These are phyloP conservation scores for Magallana nippona DNA, from an alignment of 2,888 invertebrate species.

Conservation along the genomic window DNA sequence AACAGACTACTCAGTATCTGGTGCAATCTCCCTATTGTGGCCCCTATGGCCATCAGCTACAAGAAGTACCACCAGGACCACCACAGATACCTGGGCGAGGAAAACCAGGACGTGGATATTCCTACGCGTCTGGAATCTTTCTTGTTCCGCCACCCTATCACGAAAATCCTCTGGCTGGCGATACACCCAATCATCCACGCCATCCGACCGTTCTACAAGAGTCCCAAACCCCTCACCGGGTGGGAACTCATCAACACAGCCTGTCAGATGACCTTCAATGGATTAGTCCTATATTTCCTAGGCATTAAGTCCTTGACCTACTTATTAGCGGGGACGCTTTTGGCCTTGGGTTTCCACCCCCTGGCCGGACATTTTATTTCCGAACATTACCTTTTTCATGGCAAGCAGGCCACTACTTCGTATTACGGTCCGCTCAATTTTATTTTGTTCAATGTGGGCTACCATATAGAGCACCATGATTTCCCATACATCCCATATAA, in stretches of 20 bases:
- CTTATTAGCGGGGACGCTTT: conserved; percentile 73
- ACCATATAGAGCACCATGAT: conserved; percentile 80
- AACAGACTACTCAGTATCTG: conserved; percentile 77
- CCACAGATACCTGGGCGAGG: conserved; percentile 78
- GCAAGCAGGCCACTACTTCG: conserved; percentile 77
- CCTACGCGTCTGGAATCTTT: conserved; percentile 77
- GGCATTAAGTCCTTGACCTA: conserved; percentile 76
- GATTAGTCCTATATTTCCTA: conserved; percentile 67
- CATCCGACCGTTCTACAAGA: conserved; percentile 78
- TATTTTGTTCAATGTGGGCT: conserved; percentile 79
- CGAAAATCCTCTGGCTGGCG: conserved; percentile 78
- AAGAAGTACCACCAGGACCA: conserved; percentile 80
- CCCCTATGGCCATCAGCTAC: conserved; percentile 79
- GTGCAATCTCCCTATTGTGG: conserved; percentile 77
- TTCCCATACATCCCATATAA: conserved; percentile 79
- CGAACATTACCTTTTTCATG: conserved; percentile 78
- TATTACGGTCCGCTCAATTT: conserved; percentile 80
- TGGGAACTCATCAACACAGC: conserved; percentile 76
- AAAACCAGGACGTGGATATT: conserved; percentile 78
- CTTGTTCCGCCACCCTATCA: conserved; percentile 76
- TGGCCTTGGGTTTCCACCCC: conserved; percentile 78
- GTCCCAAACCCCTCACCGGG: conserved; percentile 74
- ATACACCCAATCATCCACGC: conserved; percentile 77
- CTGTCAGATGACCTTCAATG: conserved; percentile 71
- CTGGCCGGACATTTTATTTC: conserved; percentile 79